phyloP scores from a whole-genome alignment of 2,888 invertebrate genomes.

The Branchipolynoe longqiensis region DNA sequence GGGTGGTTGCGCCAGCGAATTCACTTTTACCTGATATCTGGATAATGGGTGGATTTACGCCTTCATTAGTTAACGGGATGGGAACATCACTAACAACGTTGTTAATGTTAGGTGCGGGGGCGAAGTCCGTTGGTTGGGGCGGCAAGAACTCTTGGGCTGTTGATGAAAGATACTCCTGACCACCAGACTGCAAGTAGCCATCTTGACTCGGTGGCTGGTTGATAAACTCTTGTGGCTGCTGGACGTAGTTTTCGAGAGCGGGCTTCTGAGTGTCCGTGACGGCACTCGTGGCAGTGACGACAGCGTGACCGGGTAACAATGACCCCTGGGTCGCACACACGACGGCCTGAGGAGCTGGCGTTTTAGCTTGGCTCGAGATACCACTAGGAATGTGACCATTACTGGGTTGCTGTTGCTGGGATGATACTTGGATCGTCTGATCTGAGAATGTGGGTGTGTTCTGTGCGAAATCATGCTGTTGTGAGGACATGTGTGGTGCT shows the following conservation, averaged over 20 bases:
- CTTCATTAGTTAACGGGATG: neutral
- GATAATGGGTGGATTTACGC: no score
- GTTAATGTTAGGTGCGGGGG: neutral
- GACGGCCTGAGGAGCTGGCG: neutral
- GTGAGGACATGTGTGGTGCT: constrained; percentile 37
- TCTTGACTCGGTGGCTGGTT: constrained; percentile 26
- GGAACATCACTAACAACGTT: no score
- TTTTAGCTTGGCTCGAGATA: neutral
- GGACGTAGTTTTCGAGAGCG: constrained; percentile 18
- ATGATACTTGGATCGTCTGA: constrained; percentile 6
- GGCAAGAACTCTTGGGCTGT: constrained; percentile 38
- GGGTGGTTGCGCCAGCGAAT: neutral
- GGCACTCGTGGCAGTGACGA: neutral
- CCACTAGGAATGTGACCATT: constrained; percentile 47
- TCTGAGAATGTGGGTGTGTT: constrained; percentile 29
- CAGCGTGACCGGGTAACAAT: constrained; percentile 27
- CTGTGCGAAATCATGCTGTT: constrained; percentile 43
- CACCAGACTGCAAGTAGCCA: constrained; percentile 22
- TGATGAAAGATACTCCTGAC: constrained; percentile 25
- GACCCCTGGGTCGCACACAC: neutral
- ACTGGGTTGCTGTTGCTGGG: constrained; percentile 23
- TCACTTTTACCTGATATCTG: constrained; percentile 37
- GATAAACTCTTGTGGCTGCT: constrained; percentile 21
- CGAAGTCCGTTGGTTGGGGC: constrained; percentile 4
- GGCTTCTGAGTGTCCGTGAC: neutral